Conservation (phyloP, 2,797 vertebrate genomes). For the Thalassophryne amazonica region DNA sequence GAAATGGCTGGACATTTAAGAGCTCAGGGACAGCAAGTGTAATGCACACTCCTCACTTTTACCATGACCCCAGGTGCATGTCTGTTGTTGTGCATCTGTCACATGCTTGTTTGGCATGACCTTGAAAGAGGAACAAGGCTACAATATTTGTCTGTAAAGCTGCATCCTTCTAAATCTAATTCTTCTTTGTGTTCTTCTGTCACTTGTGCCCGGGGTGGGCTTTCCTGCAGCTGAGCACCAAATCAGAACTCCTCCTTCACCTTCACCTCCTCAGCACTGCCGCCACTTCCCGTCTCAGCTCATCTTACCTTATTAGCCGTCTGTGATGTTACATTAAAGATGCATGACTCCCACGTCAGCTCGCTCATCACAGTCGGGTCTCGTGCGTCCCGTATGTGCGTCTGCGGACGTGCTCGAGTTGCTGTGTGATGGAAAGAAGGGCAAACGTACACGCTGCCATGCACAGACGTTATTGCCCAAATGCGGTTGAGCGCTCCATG, state of each 20-base stretch:
- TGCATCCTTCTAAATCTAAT: conserved; percentile 16
- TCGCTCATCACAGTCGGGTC: conserved; percentile 66
- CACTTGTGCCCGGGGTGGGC: not conserved
- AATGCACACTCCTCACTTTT: conserved; percentile 15
- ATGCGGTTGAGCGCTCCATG: conserved; percentile 52
- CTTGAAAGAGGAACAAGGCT: too few species aligned
- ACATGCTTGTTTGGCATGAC: too few species aligned
- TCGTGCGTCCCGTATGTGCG: conserved; percentile 9
- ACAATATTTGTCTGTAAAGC: conserved; percentile 23
- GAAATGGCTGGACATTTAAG: conserved; percentile 50
- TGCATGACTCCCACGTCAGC: conserved; percentile 76
- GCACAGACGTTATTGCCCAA: conserved; percentile 45
- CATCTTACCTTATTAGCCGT: conserved; percentile 75
- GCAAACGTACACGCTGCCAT: conserved; percentile 1
- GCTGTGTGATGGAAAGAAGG: conserved; percentile 24
- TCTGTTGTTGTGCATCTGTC: conserved; percentile 12
- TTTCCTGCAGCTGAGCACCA: not conserved
- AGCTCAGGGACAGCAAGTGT: conserved; percentile 46
- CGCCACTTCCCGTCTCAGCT: conserved; percentile 42
- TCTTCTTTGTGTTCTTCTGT: not conserved
- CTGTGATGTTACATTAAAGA: conserved; percentile 80
- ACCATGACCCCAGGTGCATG: not conserved
- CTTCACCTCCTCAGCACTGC: not conserved
- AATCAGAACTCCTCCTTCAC: conserved; percentile 5
- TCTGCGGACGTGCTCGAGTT: conserved; percentile 22